phyloP scores from a whole-genome alignment of 2,113 vertebrate genomes.

The Progne subis region DNA sequence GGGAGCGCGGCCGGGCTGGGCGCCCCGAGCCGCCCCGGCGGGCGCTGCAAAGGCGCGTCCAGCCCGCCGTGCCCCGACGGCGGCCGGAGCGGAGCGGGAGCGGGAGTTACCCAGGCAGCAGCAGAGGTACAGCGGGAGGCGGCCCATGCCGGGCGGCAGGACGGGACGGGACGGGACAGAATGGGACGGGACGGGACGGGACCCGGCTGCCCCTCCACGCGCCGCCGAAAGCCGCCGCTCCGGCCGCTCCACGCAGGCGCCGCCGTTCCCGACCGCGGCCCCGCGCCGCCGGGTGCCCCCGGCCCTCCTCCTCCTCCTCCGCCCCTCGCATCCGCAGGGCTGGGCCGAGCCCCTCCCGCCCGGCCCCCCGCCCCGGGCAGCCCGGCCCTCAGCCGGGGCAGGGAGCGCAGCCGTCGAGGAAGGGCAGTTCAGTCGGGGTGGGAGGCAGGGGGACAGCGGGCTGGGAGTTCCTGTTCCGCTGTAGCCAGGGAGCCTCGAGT shows the following conservation, averaged over 20 bases:
- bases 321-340: neutral
- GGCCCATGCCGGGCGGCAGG: constrained; percentile 38
- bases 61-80: constrained; percentile 4
- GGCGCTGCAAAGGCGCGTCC: neutral
- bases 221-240: constrained; percentile 11
- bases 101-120: constrained; percentile 68
- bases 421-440: rapidly evolving
- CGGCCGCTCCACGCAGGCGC: constrained; percentile 70
- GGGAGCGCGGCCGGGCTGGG: neutral
- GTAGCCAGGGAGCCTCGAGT: neutral
- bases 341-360: neutral
- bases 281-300: neutral
- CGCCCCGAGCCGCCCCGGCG: neutral
- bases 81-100: neutral
- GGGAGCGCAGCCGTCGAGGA: constrained; percentile 10
- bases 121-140: constrained; percentile 52
- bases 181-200: neutral
- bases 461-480: rapidly evolving
- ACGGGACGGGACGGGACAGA: neutral
- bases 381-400: neutral
- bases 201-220: neutral
- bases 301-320: neutral
- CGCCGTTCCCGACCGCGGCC: neutral
- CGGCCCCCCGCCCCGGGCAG: neutral
- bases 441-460: neutral